These are phyloP conservation scores for Turritopsis rubra DNA, from an alignment of 30 jellyfish, hydroid and myxozoan species.

Conservation along the genomic window DNA sequence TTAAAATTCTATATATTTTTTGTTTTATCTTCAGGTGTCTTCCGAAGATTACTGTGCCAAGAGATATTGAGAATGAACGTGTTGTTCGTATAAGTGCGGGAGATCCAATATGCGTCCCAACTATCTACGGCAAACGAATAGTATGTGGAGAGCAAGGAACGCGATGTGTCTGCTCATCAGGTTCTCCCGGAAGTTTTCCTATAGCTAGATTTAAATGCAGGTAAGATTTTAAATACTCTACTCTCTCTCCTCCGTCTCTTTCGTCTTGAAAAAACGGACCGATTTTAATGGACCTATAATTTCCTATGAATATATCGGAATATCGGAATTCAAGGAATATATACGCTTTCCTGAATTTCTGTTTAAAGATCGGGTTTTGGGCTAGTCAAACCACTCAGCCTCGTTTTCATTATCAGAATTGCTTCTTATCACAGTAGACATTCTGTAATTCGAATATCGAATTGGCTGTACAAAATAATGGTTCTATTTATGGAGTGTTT, in stretches of 20 bases:
- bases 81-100: conserved; percentile 21
- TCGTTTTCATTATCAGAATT: too few species aligned
- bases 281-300: too few species aligned
- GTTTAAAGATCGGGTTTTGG: too few species aligned
- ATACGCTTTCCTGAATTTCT: too few species aligned
- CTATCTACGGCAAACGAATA: not conserved
- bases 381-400: too few species aligned
- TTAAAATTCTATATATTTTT: not conserved
- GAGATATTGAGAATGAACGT: conserved; percentile 4
- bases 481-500: too few species aligned
- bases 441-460: too few species aligned
- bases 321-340: too few species aligned
- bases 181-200: not conserved
- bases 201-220: conserved; percentile 3
- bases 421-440: too few species aligned
- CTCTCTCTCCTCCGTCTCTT: not conserved
- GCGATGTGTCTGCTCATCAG: conserved; percentile 46
- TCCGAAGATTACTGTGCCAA: conserved; percentile 5
- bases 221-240: not conserved
- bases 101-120: conserved; percentile 25
- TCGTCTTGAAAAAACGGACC: too few species aligned
- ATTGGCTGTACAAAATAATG: too few species aligned
- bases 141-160: conserved; percentile 41
- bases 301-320: too few species aligned
- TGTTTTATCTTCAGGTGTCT: conserved; percentile 5